Evolutionary conservation across 2,888 invertebrate species (phyloP), one percentile per base, ranked within the genome.

Genomic region (Seladonia tumulorum): DNA sequence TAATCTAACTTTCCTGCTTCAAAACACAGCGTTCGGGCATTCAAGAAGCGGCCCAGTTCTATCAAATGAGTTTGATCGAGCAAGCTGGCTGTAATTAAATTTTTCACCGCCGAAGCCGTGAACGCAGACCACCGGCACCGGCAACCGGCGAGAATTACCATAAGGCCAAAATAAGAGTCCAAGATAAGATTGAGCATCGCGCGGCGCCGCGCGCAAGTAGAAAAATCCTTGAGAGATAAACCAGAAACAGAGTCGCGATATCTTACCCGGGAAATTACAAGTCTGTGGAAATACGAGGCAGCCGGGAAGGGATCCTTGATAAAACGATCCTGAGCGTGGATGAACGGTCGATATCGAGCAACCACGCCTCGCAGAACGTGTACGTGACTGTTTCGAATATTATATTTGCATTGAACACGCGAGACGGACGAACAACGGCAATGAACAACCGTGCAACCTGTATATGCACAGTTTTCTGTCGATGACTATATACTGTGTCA

Each of bases 131-230:
- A 22, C 1, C 35, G 29, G 66, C 29, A 22, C 1, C 35, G 29
- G 66, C 18, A 39, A 22, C 35, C 42, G 39, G 4, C 29, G 25
- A 53, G 25, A n/a, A 49, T 25, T 39, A 60, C 60, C 57, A 39
- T 39, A 39, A 49, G 57, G 18, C 75, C n/a, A 79, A 86, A 87
- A 88, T 90, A 81, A 60, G 63, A 35, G 18, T 66, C n/a, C 68
- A 82, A 42, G 47, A 68, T 47, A 75, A 53, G 25, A 45, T 63
- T 39, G 79, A 66, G 53, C 35, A 76, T 68, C 42, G 57, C 42
- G 57, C 42, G 74, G 3, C 35, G 22, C 5, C 18, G 45, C 75
- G 29, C 12, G 29, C 53, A 7, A 35, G 53, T 42, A 25, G 35
- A 75, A 60, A 63, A 63, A 76, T 29, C 63, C 18, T 63, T 63